These are phyloP conservation scores for Tragelaphus buxtoni DNA, from an alignment of 2,113 vertebrate genomes.

Conservation along the genomic window DNA sequence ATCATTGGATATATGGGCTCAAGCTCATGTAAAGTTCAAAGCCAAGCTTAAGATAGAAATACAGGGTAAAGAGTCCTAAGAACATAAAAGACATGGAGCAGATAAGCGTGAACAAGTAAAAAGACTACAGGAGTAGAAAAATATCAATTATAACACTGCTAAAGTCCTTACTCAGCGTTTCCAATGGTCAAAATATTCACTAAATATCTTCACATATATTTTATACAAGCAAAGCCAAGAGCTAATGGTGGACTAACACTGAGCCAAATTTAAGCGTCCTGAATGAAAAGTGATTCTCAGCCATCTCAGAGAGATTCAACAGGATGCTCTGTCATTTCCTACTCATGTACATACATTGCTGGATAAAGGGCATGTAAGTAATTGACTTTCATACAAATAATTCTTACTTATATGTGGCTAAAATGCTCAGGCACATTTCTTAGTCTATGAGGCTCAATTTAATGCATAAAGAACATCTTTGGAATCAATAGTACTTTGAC, in stretches of 20 bases:
- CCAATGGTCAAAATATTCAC: neutral
- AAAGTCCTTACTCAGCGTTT: neutral
- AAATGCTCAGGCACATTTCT: constrained; percentile 70
- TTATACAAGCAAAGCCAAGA: constrained; percentile 21
- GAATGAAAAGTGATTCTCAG: neutral
- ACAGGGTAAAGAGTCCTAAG: neutral
- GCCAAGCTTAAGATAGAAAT: neutral
- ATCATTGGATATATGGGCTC: neutral
- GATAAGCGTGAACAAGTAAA: neutral
- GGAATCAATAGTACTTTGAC: constrained; percentile 69
- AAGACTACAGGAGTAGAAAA: neutral
- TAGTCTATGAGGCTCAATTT: constrained; percentile 76
- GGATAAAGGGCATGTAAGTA: constrained; percentile 31
- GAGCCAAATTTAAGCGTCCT: neutral
- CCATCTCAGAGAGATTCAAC: neutral
- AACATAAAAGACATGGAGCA: neutral
- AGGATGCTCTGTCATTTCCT: neutral
- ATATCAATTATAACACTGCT: neutral
- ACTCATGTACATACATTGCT: neutral
- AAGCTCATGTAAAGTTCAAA: neutral
- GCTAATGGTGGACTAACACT: constrained; percentile 21
- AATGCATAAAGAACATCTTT: constrained; percentile 75
- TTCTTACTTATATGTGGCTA: constrained; percentile 57
- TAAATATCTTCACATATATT: constrained; percentile 3
- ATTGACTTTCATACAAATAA: constrained; percentile 67